These are phyloP conservation scores for Poecilia velifera DNA, from an alignment of 2,797 vertebrate genomes.

Conservation along the genomic window DNA sequence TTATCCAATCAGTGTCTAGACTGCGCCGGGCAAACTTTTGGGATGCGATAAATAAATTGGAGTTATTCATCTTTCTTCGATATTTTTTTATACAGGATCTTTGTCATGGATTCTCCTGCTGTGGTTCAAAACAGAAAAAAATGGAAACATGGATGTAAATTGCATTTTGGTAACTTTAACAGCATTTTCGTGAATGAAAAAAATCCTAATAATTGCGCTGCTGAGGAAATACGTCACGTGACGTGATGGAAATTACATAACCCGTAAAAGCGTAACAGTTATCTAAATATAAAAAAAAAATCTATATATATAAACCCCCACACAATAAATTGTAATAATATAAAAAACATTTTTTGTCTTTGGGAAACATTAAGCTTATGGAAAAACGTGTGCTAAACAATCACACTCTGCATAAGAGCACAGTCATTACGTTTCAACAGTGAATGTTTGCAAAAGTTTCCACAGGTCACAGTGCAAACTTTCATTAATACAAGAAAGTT, in stretches of 20 bases:
- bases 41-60: neutral
- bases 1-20: slow-evolving; percentile 50
- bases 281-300: neutral
- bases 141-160: neutral
- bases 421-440: neutral
- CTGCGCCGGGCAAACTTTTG: neutral
- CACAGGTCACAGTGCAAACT: neutral
- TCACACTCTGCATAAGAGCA: neutral
- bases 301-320: neutral
- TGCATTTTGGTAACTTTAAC: neutral
- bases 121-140: slow-evolving; percentile 19
- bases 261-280: neutral
- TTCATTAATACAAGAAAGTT: neutral
- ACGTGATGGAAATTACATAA: neutral
- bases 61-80: slow-evolving; percentile 37
- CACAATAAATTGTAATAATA: neutral
- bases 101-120: slow-evolving; percentile 22
- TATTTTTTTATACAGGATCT: slow-evolving; percentile 27
- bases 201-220: neutral
- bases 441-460: neutral
- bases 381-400: neutral
- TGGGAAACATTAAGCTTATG: neutral
- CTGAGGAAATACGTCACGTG: neutral
- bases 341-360: neutral
- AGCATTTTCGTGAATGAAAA: neutral